Evolutionary conservation across 2,113 vertebrate genomes (phyloP), one percentile per base, ranked within the genome.

Genomic region (Xiphorhynchus elegans): DNA sequence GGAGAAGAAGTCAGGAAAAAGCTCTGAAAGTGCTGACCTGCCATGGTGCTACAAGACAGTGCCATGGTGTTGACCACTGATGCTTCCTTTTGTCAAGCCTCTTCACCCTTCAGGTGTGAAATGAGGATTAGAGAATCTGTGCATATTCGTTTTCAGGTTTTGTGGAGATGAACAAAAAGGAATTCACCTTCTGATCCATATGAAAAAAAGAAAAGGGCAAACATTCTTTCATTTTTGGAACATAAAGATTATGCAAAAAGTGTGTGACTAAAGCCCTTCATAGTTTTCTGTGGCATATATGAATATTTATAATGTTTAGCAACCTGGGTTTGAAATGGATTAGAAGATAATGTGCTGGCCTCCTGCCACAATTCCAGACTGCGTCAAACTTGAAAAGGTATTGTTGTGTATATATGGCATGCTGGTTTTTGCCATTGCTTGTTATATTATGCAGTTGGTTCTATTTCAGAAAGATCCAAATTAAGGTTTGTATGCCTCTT

Each of bases 251-350:
- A 97, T 98, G 98, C 97, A 97, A 93, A 97, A 97, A 97, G 92
- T 97, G 93, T 96, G 89, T 96, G 96, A 97, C 97, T 98, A 97
- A 98, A 97, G 95, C 92, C 95, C 93, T 93, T 96, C 87, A 73
- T 97, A 94, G 90, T 96, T 97, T 97, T 98, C 97, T 97, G 67
- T 97, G 96, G 96, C 91, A 87, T 89, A 40, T 93, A 97, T 98
- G 97, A 98, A 98, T 98, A 98, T 98, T 98, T 98, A 98, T 98
- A 97, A 95, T 95, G 97, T 96, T 96, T 93, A 91, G 94, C 96
- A 98, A 96, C 96, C 91, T 97, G 88, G 70, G 46, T 89, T 93
- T 95, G 96, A 95, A 97, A 86, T 94, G 97, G 97, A 98, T 98
- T 97, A 97, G 96, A 92, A 96, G 94, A 91, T 96, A 98, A 96